Conservation (phyloP, 2,888 invertebrate species). For the Stratiomys singularior region DNA sequence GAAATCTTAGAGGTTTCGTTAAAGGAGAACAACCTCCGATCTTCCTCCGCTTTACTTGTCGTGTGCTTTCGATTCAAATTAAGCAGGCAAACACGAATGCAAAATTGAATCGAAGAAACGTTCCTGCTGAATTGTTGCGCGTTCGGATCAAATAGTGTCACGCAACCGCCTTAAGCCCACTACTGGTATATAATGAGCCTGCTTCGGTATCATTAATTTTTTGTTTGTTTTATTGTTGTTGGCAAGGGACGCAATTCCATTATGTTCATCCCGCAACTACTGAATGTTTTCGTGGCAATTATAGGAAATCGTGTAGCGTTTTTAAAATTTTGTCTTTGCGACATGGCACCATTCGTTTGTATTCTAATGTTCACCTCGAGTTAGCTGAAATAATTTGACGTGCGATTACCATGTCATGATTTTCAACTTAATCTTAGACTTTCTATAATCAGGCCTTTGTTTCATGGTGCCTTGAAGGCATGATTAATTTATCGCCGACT, state of each 20-base stretch:
- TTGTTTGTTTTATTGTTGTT: too few relatives aligned
- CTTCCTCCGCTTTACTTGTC: background rate
- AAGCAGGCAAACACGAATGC: conserved; percentile 23
- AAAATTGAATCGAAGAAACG: background rate
- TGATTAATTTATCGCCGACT: too few relatives aligned
- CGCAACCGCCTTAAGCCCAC: conserved; percentile 38
- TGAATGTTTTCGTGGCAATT: conserved; percentile 12
- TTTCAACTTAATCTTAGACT: background rate
- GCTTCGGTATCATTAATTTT: background rate
- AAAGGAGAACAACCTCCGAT: too few relatives aligned
- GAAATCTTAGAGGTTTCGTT: too few relatives aligned
- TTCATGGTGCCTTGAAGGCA: background rate
- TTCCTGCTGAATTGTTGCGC: background rate
- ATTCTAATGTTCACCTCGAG: conserved; percentile 2
- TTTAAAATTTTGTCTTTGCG: too few relatives aligned
- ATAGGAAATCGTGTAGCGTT: background rate
- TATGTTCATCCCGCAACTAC: conserved; percentile 6
- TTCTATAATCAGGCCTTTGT: background rate
- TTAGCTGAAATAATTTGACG: background rate
- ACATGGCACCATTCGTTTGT: background rate
- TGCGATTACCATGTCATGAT: conserved; percentile 1
- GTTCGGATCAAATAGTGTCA: conserved; percentile 20
- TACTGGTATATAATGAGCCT: conserved; percentile 29
- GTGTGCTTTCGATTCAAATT: conserved; percentile 26
- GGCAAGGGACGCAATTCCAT: background rate